Conservation (phyloP, 2,888 invertebrate species). For the Orthosia incerta region DNA sequence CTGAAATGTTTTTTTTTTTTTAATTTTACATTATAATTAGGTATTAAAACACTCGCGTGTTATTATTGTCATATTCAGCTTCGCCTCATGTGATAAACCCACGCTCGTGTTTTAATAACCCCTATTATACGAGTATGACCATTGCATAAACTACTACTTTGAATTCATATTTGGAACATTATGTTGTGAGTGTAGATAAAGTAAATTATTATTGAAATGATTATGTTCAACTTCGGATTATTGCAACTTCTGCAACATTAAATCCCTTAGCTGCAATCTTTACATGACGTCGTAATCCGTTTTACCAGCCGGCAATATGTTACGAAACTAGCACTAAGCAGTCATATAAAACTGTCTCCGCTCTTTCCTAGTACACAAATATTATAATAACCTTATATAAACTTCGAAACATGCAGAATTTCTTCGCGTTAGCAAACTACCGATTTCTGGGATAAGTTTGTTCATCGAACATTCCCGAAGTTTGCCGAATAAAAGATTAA, state of each 20-base stretch:
- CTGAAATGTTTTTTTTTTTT: no score
- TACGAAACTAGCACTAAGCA: conserved; percentile 34
- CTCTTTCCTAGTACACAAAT: conserved; percentile 37
- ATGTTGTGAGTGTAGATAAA: no score
- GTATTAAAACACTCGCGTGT: no score
- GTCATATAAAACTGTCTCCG: conserved; percentile 23
- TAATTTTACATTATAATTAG: no score
- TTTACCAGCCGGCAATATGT: conserved; percentile 7
- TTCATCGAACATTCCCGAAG: conserved; percentile 55
- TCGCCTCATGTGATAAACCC: no score
- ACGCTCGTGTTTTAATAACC: no score
- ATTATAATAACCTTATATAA: conserved; percentile 47
- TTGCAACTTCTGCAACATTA: not conserved
- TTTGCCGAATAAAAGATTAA: conserved; percentile 54
- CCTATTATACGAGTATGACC: no score
- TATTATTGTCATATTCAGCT: no score
- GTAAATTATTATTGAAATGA: not conserved
- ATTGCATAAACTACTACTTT: no score
- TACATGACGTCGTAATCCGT: conserved; percentile 38
- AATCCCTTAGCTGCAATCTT: conserved; percentile 11
- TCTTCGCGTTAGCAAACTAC: conserved; percentile 52
- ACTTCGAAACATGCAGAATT: conserved; percentile 45
- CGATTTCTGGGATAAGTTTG: conserved; percentile 50
- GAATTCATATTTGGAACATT: no score
- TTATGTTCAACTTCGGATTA: not conserved